phyloP scores from a whole-genome alignment of 2,113 vertebrate genomes.

The Chaetops frenatus region DNA sequence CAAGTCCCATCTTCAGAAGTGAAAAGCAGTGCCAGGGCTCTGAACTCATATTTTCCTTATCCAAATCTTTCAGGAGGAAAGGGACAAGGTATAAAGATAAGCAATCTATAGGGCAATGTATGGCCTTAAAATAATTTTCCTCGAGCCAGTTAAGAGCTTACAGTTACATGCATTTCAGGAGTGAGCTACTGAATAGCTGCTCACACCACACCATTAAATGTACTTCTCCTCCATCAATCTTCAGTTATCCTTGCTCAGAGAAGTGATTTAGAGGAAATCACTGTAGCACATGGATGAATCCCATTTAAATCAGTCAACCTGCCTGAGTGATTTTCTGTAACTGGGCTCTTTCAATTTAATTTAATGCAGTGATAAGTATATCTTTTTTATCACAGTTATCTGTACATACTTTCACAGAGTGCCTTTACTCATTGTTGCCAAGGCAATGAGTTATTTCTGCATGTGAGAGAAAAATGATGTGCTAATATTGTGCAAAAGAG shows the following conservation, averaged over 20 bases:
- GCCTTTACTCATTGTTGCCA: background rate
- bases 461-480: background rate
- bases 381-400: background rate
- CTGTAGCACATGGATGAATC: background rate
- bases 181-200: background rate
- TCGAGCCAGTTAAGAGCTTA: background rate
- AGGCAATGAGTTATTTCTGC: background rate
- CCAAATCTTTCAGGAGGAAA: background rate
- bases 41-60: background rate
- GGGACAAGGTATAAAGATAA: background rate
- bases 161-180: background rate
- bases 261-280: background rate
- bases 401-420: background rate
- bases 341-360: background rate
- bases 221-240: background rate
- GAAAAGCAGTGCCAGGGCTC: background rate
- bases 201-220: background rate
- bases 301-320: background rate
- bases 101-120: background rate
- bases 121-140: background rate
- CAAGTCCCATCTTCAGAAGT: background rate
- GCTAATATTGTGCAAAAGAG: background rate
- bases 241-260: background rate
- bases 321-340: background rate
- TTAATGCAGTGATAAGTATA: background rate